Conservation (phyloP, 2,797 vertebrate species). For the Lithobates sylvaticus region DNA sequence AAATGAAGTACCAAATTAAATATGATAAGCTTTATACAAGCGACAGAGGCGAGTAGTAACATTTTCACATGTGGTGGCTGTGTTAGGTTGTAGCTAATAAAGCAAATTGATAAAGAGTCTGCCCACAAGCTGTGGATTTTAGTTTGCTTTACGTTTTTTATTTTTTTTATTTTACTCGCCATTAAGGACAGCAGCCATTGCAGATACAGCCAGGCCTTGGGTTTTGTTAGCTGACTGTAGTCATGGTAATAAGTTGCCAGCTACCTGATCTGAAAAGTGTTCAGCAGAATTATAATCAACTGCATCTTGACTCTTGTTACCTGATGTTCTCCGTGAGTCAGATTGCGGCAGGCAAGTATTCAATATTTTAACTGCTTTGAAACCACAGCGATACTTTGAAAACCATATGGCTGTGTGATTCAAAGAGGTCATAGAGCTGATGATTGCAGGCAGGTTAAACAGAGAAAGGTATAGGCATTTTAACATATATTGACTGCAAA, state of each 20-base stretch:
- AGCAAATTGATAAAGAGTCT: slow-evolving; percentile 8
- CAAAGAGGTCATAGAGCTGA: not conserved
- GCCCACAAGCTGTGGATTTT: not conserved
- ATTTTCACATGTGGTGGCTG: slow-evolving; percentile 33
- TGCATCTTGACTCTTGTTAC: slow-evolving; percentile 23
- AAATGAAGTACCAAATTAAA: slow-evolving; percentile 69
- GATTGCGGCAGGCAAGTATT: slow-evolving; percentile 30
- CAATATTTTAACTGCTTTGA: slow-evolving; percentile 40
- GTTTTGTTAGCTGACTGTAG: slow-evolving; percentile 52
- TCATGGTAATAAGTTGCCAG: slow-evolving; percentile 56
- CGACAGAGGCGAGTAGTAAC: slow-evolving; percentile 39
- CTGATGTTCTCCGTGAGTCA: slow-evolving; percentile 42
- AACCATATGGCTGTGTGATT: not conserved
- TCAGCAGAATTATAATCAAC: slow-evolving; percentile 41
- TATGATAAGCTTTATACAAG: slow-evolving; percentile 63
- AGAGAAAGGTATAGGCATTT: not conserved
- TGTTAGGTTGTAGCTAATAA: not conserved
- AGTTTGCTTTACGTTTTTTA: not conserved
- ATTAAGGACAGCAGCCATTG: slow-evolving; percentile 26
- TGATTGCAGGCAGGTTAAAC: not conserved
- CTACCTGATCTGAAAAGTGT: slow-evolving; percentile 56
- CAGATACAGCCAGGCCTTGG: slow-evolving; percentile 40
- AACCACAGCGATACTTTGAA: not conserved
- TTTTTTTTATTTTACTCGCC: not conserved
- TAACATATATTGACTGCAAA: not conserved